Percentiles rank a stretch among this genome's conserved stretches.
phyloP scores from a whole-genome alignment of 1,140 invertebrate genomes.

The Uloborus diversus region DNA sequence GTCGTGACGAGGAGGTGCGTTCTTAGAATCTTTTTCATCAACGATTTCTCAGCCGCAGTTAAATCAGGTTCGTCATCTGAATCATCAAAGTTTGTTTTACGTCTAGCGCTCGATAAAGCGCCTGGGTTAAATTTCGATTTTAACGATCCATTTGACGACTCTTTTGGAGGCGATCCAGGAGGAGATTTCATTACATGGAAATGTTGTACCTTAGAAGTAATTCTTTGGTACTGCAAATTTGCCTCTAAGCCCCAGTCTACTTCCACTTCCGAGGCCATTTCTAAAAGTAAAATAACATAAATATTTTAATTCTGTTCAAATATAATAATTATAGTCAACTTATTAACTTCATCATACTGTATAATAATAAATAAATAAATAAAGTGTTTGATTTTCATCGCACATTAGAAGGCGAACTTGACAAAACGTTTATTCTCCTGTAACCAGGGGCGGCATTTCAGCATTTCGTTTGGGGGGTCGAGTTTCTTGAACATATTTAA shows the following conservation, averaged over 20 bases:
- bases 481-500: too few relatives aligned
- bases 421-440: too few relatives aligned
- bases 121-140: not conserved
- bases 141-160: not conserved
- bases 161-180: not conserved
- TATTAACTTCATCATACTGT: too few relatives aligned
- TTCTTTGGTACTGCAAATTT: not conserved
- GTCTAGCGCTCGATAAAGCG: not conserved
- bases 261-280: not conserved
- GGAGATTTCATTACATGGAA: not conserved
- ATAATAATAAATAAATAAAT: too few relatives aligned
- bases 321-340: too few relatives aligned
- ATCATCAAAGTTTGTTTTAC: not conserved
- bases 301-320: not conserved
- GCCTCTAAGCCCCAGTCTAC: too few relatives aligned
- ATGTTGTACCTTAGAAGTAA: not conserved
- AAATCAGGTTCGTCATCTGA: not conserved
- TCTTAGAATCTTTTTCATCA: constrained; percentile 89
- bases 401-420: too few relatives aligned
- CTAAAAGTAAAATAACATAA: not conserved
- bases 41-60: constrained; percentile 78
- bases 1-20: constrained; percentile 86
- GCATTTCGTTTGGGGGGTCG: too few relatives aligned
- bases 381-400: too few relatives aligned
- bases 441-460: too few relatives aligned